Base-by-base conservation (phyloP, 2,113 vertebrate genomes). In the Engraulis encrasicolus region DNA sequence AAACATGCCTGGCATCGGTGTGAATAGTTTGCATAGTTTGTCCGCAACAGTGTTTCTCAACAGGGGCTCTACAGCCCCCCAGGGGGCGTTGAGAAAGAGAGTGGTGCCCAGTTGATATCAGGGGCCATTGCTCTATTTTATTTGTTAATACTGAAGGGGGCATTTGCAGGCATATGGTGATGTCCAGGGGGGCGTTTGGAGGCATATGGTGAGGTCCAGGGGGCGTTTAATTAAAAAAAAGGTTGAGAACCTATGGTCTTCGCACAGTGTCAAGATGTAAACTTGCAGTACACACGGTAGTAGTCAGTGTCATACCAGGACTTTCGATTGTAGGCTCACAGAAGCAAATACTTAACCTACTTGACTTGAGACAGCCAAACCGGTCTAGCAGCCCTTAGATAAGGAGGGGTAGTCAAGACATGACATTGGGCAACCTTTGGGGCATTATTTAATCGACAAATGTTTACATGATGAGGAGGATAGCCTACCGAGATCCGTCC, bases 391-490 rank as follows among this genome's bases (percentile, higher is more conserved):
- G 58, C 58, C 1, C n/a, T 66, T 6, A 27, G 15, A 23, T 1
- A 15, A 2, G 58, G 2, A 81, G 7, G 0, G 61, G 6, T 36
- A 2, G n/a, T 66, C 6, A 40, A 12, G 15, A 20, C 15, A 50
- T 31, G 58, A 66, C 27, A 27, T 66, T 66, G 58, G 9, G 27
- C 0, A 31, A n/a, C n/a, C 27, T 31, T 9, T 31, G 2, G n/a
- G 2, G 1, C 58, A 66, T 66, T 31, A 27, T 66, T 66, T 31
- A 31, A 66, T 31, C 58, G 2, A 66, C 58, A 66, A 66, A 66
- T 66, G 58, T 66, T 66, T 66, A 66, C 23, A 66, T 66, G n/a
- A n/a, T n/a, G 58, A 66, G 58, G 15, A 27, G n/a, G 58, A 45
- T 31, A 27, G n/a, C 0, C n/a, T 27, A 12, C n/a, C 0, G 27